Percentiles rank a stretch among this genome's conserved stretches.
Conservation (phyloP, 2,797 vertebrate genomes). For the Tangara arthus region DNA sequence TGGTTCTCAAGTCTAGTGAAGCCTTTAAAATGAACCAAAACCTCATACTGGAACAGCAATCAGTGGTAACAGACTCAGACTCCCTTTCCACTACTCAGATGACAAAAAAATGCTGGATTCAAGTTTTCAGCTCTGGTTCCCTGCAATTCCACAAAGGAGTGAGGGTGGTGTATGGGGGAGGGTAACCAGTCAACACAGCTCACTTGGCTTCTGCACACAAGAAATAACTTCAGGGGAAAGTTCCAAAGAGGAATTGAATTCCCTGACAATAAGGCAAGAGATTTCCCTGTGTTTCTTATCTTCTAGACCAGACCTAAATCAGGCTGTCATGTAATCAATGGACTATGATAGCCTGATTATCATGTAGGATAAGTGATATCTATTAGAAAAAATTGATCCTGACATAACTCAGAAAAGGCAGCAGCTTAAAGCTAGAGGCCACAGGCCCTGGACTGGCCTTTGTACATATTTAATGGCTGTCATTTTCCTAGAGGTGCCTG, state of each 20-base stretch:
- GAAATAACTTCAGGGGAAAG: conserved; percentile 23
- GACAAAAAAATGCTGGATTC: not conserved
- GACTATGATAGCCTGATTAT: conserved; percentile 74
- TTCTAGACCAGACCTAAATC: conserved; percentile 63
- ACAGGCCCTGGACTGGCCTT: conserved; percentile 56
- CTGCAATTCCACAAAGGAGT: not conserved
- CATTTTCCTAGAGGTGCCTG: conserved; percentile 68
- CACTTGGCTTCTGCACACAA: not conserved
- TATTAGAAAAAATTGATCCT: conserved; percentile 76
- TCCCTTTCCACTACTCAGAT: not conserved
- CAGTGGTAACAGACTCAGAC: not conserved
- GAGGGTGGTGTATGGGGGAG: not conserved
- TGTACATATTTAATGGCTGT: conserved; percentile 74
- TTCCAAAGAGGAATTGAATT: conserved; percentile 23
- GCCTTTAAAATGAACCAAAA: not conserved
- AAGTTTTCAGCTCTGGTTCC: not conserved
- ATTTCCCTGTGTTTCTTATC: conserved; percentile 67
- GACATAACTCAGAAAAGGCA: conserved; percentile 70
- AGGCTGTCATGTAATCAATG: conserved; percentile 74
- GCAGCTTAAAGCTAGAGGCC: conserved; percentile 69
- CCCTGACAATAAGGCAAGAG: not conserved
- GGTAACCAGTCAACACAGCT: not conserved
- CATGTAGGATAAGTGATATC: conserved; percentile 76
- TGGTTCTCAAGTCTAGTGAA: not conserved
- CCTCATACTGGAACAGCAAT: not conserved